Evolutionary conservation across 2,888 invertebrate species (phyloP).

Genomic region (Hypercompe scribonia): DNA sequence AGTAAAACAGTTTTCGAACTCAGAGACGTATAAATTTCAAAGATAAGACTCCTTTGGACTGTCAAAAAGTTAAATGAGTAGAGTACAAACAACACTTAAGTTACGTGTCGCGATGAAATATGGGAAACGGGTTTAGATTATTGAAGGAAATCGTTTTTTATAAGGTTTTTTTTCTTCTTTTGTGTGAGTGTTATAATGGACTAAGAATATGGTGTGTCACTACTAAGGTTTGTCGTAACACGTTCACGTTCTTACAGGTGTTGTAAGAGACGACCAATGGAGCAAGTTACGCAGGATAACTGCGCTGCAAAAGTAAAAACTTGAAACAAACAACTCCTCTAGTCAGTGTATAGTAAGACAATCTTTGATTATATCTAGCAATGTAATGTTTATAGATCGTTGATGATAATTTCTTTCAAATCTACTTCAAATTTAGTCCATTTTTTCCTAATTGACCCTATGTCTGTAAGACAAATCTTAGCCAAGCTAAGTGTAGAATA

Average conservation of each 20-base stretch:
- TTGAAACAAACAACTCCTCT: too few species aligned
- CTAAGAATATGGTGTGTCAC: too few species aligned
- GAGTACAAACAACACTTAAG: slow-evolving; percentile 11
- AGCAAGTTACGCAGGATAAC: too few species aligned
- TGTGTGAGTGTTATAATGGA: too few species aligned
- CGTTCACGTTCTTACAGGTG: too few species aligned
- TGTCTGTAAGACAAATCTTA: not conserved
- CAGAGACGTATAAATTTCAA: slow-evolving; percentile 35
- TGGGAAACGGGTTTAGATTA: not conserved
- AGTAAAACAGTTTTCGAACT: slow-evolving; percentile 18
- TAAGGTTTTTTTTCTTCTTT: not conserved
- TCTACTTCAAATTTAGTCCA: not conserved
- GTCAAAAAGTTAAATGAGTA: slow-evolving; percentile 12
- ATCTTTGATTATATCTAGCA: too few species aligned
- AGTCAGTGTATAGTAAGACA: too few species aligned
- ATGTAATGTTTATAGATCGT: too few species aligned
- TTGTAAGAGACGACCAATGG: too few species aligned
- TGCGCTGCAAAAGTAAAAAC: too few species aligned
- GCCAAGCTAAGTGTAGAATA: not conserved
- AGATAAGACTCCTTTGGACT: slow-evolving; percentile 25
- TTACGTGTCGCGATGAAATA: slow-evolving; percentile 9
- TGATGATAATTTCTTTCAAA: too few species aligned
- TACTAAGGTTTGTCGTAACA: too few species aligned
- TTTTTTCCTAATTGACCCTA: not conserved
- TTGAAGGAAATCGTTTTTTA: slow-evolving; percentile 1